A percentile compares a stretch with the other conserved stretches of the same genome.
phyloP scores from a whole-genome alignment of 1,140 invertebrate species.

The Solenopsis invicta region DNA sequence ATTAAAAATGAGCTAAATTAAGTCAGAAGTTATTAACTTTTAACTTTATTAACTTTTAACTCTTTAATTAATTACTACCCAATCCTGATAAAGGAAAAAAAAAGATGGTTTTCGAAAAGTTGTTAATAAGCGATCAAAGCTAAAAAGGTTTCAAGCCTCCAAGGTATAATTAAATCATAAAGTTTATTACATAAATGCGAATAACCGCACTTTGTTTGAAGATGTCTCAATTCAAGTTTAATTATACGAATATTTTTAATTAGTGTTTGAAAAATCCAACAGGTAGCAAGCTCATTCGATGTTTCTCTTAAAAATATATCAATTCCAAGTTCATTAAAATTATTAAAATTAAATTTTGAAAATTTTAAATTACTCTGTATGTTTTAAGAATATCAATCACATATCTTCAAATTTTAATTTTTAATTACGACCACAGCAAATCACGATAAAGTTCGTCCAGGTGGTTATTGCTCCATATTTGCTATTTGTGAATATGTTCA shows the following conservation, averaged over 20 bases:
- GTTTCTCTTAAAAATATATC: conserved; percentile 15
- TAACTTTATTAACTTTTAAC: too few relatives aligned
- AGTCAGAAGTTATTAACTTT: too few relatives aligned
- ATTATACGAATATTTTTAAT: background rate
- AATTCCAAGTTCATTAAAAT: background rate
- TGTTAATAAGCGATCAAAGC: background rate
- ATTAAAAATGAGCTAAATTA: too few relatives aligned
- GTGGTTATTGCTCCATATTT: background rate
- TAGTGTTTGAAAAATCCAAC: background rate
- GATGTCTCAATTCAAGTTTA: background rate
- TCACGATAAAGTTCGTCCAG: conserved; percentile 28
- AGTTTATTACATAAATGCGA: background rate
- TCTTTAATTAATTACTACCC: too few relatives aligned
- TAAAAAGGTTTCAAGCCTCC: background rate
- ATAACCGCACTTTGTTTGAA: background rate
- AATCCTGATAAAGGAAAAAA: too few relatives aligned
- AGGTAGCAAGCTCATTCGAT: background rate
- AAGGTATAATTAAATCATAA: background rate
- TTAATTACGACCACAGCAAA: background rate
- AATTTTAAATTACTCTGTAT: background rate
- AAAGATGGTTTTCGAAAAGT: background rate
- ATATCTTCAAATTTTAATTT: conserved; percentile 32
- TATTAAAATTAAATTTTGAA: background rate
- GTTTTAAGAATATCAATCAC: background rate
- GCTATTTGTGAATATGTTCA: background rate